Base-by-base conservation (phyloP, 2,888 invertebrate genomes). In the Petrolisthes manimaculis region DNA sequence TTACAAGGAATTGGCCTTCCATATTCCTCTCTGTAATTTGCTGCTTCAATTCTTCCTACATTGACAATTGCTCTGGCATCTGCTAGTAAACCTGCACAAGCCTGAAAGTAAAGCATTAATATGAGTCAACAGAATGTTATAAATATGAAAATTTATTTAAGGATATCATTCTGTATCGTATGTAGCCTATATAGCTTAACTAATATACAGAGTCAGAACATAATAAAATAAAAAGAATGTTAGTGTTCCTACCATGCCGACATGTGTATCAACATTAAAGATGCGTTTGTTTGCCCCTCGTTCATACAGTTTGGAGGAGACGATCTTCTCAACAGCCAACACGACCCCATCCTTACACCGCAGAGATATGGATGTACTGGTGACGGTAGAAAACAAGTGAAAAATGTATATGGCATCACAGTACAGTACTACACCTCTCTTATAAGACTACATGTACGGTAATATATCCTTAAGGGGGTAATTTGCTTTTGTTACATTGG, bases 301-400 rank as follows among this genome's bases (percentile, higher is more conserved):
- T 94, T 99, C 99, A 92, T 98, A 98, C 53, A 99, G 93, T 93
- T 98, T 97, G 4, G 98, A 98, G 37, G 97, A 96, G 0, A 99
- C 96, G 88, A 99, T 95, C 94, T 99, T 99, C 93, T 99, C 99
- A 0, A 99, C 98, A 0, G 98, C 99, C 92, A 99, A 96, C 5
- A 99, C 98, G 4, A 99, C 96, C 86, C 98, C 97, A 94, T 99
- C 98, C 93, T 97, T 98, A 53, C 99, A 98, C 92, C 97, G 94
- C 5, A 99, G 95, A 0, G 97, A 99, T 91, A 99, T 96, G 18
- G 98, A 98, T 89, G 99, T 99, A 12, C 95, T 95, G 91, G 55
- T 93, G 93, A 75, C 9, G 75, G 9, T 18, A 18, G 37, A 75
- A 21, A 75, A 75, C 61, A 61, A 18, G 61, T 14, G 61, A 61